These are phyloP conservation scores for Ectemnius continuus DNA, from an alignment of 2,888 invertebrate genomes.

Conservation along the genomic window DNA sequence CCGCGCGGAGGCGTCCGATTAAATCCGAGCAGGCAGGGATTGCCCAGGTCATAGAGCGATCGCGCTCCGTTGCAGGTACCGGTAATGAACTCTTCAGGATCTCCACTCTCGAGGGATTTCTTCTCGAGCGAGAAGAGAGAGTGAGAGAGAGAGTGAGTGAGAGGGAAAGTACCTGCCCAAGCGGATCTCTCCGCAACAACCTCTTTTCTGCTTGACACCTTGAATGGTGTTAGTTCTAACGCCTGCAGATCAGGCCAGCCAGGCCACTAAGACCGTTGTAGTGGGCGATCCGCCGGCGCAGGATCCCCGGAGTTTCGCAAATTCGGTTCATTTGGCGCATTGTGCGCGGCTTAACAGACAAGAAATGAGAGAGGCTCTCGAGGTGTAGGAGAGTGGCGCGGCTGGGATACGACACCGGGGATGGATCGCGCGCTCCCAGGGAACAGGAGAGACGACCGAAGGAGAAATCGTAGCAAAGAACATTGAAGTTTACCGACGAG, in stretches of 20 bases:
- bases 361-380: slow-evolving; percentile 72
- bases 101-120: slow-evolving; percentile 46
- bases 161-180: slow-evolving; percentile 57
- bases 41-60: neutral
- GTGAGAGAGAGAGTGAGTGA: slow-evolving; percentile 32
- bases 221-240: slow-evolving; percentile 77
- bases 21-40: slow-evolving; percentile 18
- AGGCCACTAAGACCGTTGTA: slow-evolving; percentile 68
- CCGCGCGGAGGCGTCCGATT: slow-evolving; percentile 47
- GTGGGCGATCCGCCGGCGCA: slow-evolving; percentile 50
- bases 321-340: slow-evolving; percentile 78
- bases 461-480: slow-evolving; percentile 72
- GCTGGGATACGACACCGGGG: slow-evolving; percentile 30
- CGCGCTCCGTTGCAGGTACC: slow-evolving; percentile 53
- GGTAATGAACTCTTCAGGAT: slow-evolving; percentile 68
- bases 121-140: slow-evolving; percentile 42
- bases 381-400: slow-evolving; percentile 39
- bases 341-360: slow-evolving; percentile 73
- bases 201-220: slow-evolving; percentile 73
- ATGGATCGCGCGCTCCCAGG: slow-evolving; percentile 18
- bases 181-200: slow-evolving; percentile 37
- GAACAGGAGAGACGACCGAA: slow-evolving; percentile 38
- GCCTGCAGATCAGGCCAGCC: slow-evolving; percentile 66
- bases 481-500: slow-evolving; percentile 76
- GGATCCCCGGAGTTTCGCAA: slow-evolving; percentile 73